Base-by-base conservation (phyloP, 2,888 invertebrate species). In the Oscheius sp. region DNA sequence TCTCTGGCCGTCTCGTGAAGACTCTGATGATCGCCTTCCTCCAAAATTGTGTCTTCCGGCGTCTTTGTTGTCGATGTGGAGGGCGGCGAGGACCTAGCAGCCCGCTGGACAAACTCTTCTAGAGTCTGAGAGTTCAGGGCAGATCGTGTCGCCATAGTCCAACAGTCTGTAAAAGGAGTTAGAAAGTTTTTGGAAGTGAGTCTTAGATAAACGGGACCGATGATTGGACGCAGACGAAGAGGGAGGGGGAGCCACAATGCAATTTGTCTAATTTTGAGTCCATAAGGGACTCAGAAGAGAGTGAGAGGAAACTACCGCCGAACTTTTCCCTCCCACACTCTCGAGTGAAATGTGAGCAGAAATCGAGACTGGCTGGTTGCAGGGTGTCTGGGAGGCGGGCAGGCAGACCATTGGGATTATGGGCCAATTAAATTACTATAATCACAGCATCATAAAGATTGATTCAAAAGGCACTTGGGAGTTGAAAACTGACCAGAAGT, bases 61-160 rank as follows among this genome's bases (percentile, higher is more conserved):
- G 58, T 70, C 58, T 58, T 59, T 29, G 70, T 59, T 9, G 57
- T 57, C 29, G 72, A 72, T 4, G 72, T 72, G 33, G 51, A 51
- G 37, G 42, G 74, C 11, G 57, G 29, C 35, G 57, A 65, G 33
- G 50, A 42, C 58, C 73, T 53, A n/a, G 72, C 77, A 50, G 75
- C 76, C 70, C 79, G 59, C 55, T 84, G 82, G 59, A 86, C 74
- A 33, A 84, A 81, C 71, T 87, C 87, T 60, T 88, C 88, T 55
- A 88, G 76, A 29, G 81, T 78, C 58, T 77, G 75, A n/a, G 86
- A 82, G 73, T 82, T 80, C 60, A 88, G 79, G 7, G 87, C 88
- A 37, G 86, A 80, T 60, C 85, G 78, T 10, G 88, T 88, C 48
- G 86, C 76, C 85, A 88, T 84, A 70, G 85, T 88, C 85, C 85